Base-by-base conservation (phyloP, 2,797 vertebrate genomes). In the Sciurus vulgaris region DNA sequence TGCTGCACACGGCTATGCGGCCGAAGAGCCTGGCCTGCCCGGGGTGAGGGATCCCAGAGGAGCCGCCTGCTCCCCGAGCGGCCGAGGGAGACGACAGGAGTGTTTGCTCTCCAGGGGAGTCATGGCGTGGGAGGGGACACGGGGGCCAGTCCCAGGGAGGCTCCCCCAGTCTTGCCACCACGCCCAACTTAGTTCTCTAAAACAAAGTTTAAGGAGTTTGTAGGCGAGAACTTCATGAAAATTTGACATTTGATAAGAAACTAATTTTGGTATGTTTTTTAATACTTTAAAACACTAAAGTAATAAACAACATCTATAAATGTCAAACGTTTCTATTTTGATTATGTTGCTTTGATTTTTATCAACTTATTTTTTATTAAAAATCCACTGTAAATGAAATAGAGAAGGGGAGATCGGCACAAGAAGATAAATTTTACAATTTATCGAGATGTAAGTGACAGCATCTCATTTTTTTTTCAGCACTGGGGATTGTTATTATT, bases 261-360 rank as follows among this genome's bases (percentile, higher is more conserved):
- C 96, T 97, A 89, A 97, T 97, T 96, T 90, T 72, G 86, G 76
- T 78, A 82, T 41, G 85, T 73, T 94, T 94, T 95, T 95, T 95
- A 90, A 97, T 97, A 94, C 93, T 96, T 92, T 90, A 93, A 97
- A 97, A 96, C 69, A 33, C 96, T 65, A 59, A 95, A 94, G 95
- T 73, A 93, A 96, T 96, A 96, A 97, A 97, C 96, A 97, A 94
- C 97, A 94, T 96, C 94, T 94, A 96, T 96, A 96, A 97, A 97
- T 95, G 97, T 97, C 97, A 97, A 87, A 77, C 72, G 86, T 94
- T 94, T 94, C 93, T 96, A 89, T 96, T 95, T 96, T 97, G 96
- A 97, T 97, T 91, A 74, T 24, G 76, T 90, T 91, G 95, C 86
- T 96, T 95, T 96, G 97, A 97, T 97, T 93, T 96, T 95, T 97